Base-by-base conservation (phyloP, 92 coral and sea anemone species). In the Epizoanthus ramosus region DNA sequence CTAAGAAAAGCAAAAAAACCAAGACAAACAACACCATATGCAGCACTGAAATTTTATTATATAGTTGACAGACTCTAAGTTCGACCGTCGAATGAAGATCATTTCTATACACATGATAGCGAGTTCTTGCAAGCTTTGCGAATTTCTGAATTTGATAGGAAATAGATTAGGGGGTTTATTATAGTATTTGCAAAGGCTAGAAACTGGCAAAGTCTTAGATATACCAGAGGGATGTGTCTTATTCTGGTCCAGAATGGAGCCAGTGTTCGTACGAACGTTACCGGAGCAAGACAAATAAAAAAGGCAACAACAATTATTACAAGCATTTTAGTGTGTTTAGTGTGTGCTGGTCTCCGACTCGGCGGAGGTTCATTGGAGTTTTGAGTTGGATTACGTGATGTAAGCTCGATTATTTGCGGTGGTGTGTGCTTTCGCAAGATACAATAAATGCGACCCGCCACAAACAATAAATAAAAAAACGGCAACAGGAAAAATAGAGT, bases 141-240 rank as follows among this genome's bases (percentile, higher is more conserved):
- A 18, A 74, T 57, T 74, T 57, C 80, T 4, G 80, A 16, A 74
- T 15, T 74, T 47, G 59, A 57, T 19, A 60, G 28, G 17, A 56
- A 28, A 31, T 74, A 74, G 37, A 74, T 57, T 25, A 74, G 28
- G 31, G 80, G 80, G n/a, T 74, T 65, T 17, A 74, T 7, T 54
- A 13, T 52, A 56, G 50, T 19, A 57, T 74, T 56, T 10, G 35
- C 52, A 74, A 57, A 8, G n/a, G 18, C 0, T 18, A 74, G 23
- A 25, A 74, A 39, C 21, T 74, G 80, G 39, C 16, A 6, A 14
- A 74, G 18, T 28, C 52, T 57, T 1, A 31, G 5, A 14, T 24
- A 28, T 37, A 25, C 0, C 13, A 14, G 3, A 6, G 65, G 65
- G 17, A 56, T 21, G 1, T n/a, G 33, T 2, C 54, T n/a, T 22